Evolutionary conservation across 2,797 vertebrate genomes (phyloP), one percentile per base, ranked within the genome.

Genomic region (Propithecus deckenii): DNA sequence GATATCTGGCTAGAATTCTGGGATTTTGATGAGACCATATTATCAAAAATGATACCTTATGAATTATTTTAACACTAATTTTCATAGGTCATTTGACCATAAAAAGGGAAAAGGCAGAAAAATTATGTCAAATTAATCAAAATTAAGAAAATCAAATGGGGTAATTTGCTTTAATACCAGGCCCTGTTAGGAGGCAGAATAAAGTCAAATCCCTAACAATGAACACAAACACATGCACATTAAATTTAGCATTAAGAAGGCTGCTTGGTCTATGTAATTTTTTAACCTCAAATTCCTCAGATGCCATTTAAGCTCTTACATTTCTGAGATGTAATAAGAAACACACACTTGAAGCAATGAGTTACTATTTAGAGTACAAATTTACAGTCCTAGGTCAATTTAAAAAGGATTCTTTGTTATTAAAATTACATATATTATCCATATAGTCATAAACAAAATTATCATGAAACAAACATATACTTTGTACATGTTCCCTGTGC

Each of bases 61-160:
- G 4, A 96, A 95, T 72, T 95, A 92, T 83, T 97, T 94, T 94
- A 97, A 96, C 46, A 83, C 65, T 80, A 89, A 86, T 95, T 92
- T 92, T 86, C 55, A 93, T 38, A 90, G 61, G 38, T 79, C n/a
- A 90, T 76, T 63, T 89, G 48, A 81, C 25, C 67, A 95, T 84
- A 91, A 90, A 86, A 94, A 35, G 23, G 1, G 43, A 59, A 48
- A 52, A 50, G 72, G 63, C 10, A 91, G 46, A 83, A 96, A 86
- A 72, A 86, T 2, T 93, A 15, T 63, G 15, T 74, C 85, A 96
- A 98, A 91, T 86, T 76, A 84, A 94, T 86, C 38, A 83, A 95
- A 97, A 94, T 93, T 87, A 88, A 95, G 28, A 92, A 43, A 89
- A 63, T 15, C 11, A 72, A 95, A 97, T 80, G 61, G 35, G 28